Evolutionary conservation across 1,140 invertebrate genomes (phyloP).

Genomic region (Oedothorax gibbosus): DNA sequence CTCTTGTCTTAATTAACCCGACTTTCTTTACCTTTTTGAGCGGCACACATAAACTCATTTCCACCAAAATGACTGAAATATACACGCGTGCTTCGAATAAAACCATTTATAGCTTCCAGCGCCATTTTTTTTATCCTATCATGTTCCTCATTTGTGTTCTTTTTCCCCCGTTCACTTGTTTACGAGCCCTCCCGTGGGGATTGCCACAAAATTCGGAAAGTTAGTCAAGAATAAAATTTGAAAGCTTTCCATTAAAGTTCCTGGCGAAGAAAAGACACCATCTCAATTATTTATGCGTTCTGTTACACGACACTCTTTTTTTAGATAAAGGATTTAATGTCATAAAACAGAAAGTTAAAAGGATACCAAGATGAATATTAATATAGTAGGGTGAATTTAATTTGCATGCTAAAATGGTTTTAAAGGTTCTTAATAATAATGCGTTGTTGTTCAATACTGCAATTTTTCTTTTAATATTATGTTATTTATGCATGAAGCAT

Average conservation of each 20-base stretch:
- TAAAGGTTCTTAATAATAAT: too few relatives aligned
- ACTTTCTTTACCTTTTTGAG: constrained; percentile 19
- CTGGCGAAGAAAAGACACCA: neutral
- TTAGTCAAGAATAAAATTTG: constrained; percentile 33
- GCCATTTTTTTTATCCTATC: neutral
- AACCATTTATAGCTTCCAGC: constrained; percentile 32
- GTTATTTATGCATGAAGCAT: too few relatives aligned
- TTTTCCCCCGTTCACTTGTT: neutral
- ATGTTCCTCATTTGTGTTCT: constrained; percentile 3
- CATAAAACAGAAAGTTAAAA: constrained; percentile 4
- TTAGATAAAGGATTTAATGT: neutral
- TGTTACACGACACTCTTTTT: neutral
- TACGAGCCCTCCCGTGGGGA: constrained; percentile 14
- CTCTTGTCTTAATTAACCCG: constrained; percentile 31
- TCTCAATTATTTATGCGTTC: constrained; percentile 21
- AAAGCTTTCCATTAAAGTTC: constrained; percentile 28
- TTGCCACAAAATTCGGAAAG: constrained; percentile 4
- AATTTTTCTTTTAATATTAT: too few relatives aligned
- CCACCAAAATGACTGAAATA: neutral
- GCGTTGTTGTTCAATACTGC: too few relatives aligned
- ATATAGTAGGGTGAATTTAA: neutral
- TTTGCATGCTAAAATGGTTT: neutral
- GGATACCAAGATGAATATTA: neutral
- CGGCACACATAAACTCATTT: constrained; percentile 33
- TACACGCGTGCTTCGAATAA: constrained; percentile 9